phyloP scores from a whole-genome alignment of 2,888 invertebrate genomes.

The Andrena trimmerana region DNA sequence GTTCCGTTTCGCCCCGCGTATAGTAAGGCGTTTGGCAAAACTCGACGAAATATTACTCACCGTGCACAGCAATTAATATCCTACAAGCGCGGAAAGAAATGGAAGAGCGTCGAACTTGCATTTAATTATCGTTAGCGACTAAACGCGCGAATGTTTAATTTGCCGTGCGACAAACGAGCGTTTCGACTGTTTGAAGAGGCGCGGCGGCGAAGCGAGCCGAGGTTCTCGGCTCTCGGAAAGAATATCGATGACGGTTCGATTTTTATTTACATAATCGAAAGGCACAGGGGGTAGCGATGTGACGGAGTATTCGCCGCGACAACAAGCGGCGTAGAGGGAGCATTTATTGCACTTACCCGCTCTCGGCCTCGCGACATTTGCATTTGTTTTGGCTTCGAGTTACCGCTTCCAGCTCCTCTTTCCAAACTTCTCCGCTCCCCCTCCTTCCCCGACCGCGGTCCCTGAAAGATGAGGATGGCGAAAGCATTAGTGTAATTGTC shows the following conservation, averaged over 20 bases:
- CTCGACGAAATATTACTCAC: constrained; percentile 6
- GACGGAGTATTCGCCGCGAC: constrained; percentile 4
- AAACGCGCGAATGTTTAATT: background rate
- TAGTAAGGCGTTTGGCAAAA: constrained; percentile 23
- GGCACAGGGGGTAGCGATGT: background rate
- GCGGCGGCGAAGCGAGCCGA: background rate
- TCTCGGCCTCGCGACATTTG: constrained; percentile 10
- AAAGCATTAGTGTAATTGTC: constrained; percentile 45
- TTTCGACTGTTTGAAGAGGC: too few relatives aligned
- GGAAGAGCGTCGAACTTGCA: too few relatives aligned
- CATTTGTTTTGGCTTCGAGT: constrained; percentile 28
- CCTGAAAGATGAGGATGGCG: constrained; percentile 29
- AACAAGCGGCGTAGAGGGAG: background rate
- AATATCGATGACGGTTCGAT: background rate
- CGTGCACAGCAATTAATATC: background rate
- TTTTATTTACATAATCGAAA: background rate
- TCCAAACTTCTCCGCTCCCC: background rate
- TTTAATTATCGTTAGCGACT: too few relatives aligned
- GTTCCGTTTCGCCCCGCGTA: constrained; percentile 5
- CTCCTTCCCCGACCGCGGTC: background rate
- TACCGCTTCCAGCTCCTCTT: background rate
- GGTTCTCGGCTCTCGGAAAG: background rate
- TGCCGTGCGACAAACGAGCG: background rate
- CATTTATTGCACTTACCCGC: constrained; percentile 11
- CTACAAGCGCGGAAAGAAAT: too few relatives aligned